Evolutionary conservation across 2,888 invertebrate genomes (phyloP), one percentile per base, ranked within the genome.

Genomic region (Ctena decussata): DNA sequence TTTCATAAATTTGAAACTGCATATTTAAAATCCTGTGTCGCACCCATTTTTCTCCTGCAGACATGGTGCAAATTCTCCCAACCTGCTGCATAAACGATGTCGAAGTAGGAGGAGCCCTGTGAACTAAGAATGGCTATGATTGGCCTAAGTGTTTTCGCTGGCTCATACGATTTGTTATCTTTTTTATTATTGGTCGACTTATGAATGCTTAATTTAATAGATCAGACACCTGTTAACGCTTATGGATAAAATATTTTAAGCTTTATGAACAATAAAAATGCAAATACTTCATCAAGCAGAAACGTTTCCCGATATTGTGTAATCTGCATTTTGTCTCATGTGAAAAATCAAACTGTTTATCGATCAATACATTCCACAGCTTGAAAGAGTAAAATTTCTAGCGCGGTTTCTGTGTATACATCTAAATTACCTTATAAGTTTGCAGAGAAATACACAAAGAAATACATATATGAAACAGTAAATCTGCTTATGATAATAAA

Each of bases 21-120:
- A 65, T 65, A 65, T 65, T 65, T 65, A 35, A 65, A 65, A 65
- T 65, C 65, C 65, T 65, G 65, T 65, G 65, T 65, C 65, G 65
- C 65, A 65, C 65, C 65, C 65, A 65, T 65, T 65, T 57, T 57
- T 65, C 35, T 65, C 3, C 21, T 32, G 65, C 65, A 65, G 65
- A 65, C 65, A 65, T 2, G 35, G 65, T 35, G 21, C 35, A 65
- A 35, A 65, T 65, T 65, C 65, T 65, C 65, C 65, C 65, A 65
- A 65, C 65, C 65, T 65, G 65, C 65, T 1, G 18, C 35, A 65
- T 65, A 11, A 65, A 30, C 6, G 27, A 65, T 65, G 65, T 65
- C 65, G 65, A 65, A 35, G 65, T 12, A 65, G 65, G 65, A 32
- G 35, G 27, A 21, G 35, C 35, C 30, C 8, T 35, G 1, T 2